A percentile compares a stretch with the other conserved stretches of the same genome.
phyloP scores from a whole-genome alignment of 2,888 invertebrate genomes.

The Sepioteuthis lessoniana region DNA sequence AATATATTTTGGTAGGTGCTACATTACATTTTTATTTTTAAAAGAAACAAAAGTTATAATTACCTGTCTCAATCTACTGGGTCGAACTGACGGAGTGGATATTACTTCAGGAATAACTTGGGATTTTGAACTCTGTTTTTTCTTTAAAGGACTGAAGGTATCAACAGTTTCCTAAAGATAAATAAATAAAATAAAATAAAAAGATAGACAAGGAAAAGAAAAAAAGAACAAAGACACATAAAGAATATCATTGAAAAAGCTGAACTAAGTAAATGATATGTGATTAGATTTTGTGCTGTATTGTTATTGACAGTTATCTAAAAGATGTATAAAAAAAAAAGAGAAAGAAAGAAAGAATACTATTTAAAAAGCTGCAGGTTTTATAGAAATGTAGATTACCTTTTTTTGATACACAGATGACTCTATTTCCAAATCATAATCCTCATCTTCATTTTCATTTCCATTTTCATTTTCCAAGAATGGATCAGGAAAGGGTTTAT shows the following conservation, averaged over 20 bases:
- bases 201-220: not conserved
- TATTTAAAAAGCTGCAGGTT: not conserved
- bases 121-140: conserved; percentile 51
- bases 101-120: conserved; percentile 48
- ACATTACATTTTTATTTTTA: not conserved
- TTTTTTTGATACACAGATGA: not conserved
- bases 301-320: not conserved
- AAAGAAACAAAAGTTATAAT: not conserved
- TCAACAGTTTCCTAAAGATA: not conserved
- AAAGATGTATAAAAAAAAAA: not conserved
- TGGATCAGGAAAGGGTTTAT: conserved; percentile 69
- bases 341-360: not conserved
- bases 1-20: not conserved
- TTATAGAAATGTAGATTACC: not conserved
- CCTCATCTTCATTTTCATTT: not conserved
- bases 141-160: conserved; percentile 49
- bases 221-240: not conserved
- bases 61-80: conserved; percentile 63
- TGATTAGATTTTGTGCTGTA: no score
- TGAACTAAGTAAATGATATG: no score
- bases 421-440: not conserved
- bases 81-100: conserved; percentile 55
- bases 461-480: not conserved
- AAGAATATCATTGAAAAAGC: not conserved
- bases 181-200: not conserved